Base-by-base conservation (phyloP, 1,140 invertebrate species). In the Drosophila kohkoa region DNA sequence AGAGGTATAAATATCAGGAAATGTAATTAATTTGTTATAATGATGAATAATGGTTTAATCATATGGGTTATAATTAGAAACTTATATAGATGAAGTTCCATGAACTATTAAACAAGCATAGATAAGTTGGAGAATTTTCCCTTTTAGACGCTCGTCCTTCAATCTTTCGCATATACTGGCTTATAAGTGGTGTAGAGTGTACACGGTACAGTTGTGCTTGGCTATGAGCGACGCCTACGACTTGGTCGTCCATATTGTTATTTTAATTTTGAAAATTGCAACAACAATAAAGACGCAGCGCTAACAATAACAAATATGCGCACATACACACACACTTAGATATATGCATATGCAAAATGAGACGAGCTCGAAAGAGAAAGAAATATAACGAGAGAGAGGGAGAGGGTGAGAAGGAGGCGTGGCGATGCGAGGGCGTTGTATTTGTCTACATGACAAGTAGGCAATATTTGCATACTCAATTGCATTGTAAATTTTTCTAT, bases 391-490 rank as follows among this genome's bases (percentile, higher is more conserved):
- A 32, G 10, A 51, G 60, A 30, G 48, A 28, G 41, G 43, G 60
- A n/a, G 16, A n/a, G 43, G 2, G 16, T 43, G 66, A 3, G 6
- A 30, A 13, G 46, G 25, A 11, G 63, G 25, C 5, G 30, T 49
- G 32, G 35, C 16, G 43, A 43, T 28, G 60, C 43, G 66, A 28
- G 68, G 58, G 64, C 65, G 64, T 66, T 77, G 77, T 80, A 83
- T 81, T 85, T 83, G 83, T 89, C 81, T 78, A 88, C 83, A 88
- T 88, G 80, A 88, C 83, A 89, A 89, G 85, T 89, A 89, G 85
- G 85, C 85, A 89, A 89, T 89, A 89, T 89, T 89, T 89, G 85
- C 85, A 89, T 89, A 89, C 85, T 89, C 85, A 89, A 89, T 89
- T 89, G 85, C 85, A 89, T 89, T 89, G 85, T 89, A 89, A 89